phyloP scores from a whole-genome alignment of 92 coral and sea anemone genomes.

The Ricordea florida region DNA sequence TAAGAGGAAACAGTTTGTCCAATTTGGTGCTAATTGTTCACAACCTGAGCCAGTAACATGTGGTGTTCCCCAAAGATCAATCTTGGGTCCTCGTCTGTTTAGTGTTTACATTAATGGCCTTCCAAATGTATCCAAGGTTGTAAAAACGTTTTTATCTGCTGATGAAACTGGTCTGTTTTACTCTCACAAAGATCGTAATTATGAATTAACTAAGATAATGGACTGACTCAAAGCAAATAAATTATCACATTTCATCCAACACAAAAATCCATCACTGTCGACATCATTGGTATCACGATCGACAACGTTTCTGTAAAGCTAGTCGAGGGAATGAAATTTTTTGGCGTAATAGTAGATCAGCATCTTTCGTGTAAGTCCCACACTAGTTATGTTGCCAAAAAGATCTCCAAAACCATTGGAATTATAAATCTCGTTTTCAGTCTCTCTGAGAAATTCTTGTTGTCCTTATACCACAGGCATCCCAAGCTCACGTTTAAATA shows the following conservation, averaged over 20 bases:
- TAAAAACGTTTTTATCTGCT: not conserved
- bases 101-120: not conserved
- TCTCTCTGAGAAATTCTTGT: not conserved
- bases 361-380: not conserved
- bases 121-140: not conserved
- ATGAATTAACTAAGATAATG: not conserved
- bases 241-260: not conserved
- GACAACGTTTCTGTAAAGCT: not conserved
- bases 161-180: not conserved
- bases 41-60: not conserved
- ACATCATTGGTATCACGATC: not conserved
- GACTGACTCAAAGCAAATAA: not conserved
- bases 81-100: not conserved
- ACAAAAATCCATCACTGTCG: not conserved
- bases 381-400: not conserved
- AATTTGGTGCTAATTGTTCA: not conserved
- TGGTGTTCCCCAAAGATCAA: slow-evolving; percentile 10
- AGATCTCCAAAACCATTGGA: not conserved
- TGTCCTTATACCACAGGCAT: not conserved
- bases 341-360: not conserved
- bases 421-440: not conserved
- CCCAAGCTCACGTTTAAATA: no score
- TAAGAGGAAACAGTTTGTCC: not conserved
- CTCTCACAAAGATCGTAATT: not conserved
- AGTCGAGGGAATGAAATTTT: not conserved